Evolutionary conservation across 2,888 invertebrate species (phyloP), one percentile per base, ranked within the genome.

Genomic region (Cartodere bifasciata): DNA sequence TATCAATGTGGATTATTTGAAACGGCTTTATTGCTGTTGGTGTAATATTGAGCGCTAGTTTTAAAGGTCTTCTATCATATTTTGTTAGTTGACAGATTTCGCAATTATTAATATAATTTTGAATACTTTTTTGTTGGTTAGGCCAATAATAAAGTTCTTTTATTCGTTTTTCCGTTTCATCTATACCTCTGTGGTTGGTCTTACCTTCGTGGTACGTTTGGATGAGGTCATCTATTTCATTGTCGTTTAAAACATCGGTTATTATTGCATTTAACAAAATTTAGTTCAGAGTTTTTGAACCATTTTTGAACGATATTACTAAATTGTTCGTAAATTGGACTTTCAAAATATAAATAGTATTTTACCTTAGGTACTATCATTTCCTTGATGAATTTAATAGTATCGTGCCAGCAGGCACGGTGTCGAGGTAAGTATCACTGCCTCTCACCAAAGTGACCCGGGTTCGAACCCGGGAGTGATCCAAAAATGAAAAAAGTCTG

Each of bases 361-460:
- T 15, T 28, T 3, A 4, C 4, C 4, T 28, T 28, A 9, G 28
- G 28, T 16, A 13, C n/a, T 12, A 28, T 3, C 7, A n/a, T 16
- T 28, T 28, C 28, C 17, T 28, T 28, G 17, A 28, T 28, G 11
- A 28, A 28, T 16, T 14, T 28, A 16, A 28, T 13, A 3, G 17
- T 16, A 12, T n/a, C n/a, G n/a, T n/a, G n/a, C n/a, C n/a, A n/a
- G n/a, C n/a, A n/a, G n/a, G n/a, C n/a, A n/a, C n/a, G n/a, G n/a
- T n/a, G n/a, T n/a, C n/a, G n/a, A n/a, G n/a, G n/a, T n/a, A n/a
- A n/a, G n/a, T n/a, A n/a, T n/a, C n/a, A n/a, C n/a, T n/a, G n/a
- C n/a, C n/a, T n/a, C n/a, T n/a, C n/a, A n/a, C n/a, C n/a, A n/a
- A n/a, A n/a, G n/a, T n/a, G n/a, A n/a, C n/a, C n/a, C n/a, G n/a